phyloP scores from a whole-genome alignment of 2,113 vertebrate genomes.

The Trematocara nigrifrons region DNA sequence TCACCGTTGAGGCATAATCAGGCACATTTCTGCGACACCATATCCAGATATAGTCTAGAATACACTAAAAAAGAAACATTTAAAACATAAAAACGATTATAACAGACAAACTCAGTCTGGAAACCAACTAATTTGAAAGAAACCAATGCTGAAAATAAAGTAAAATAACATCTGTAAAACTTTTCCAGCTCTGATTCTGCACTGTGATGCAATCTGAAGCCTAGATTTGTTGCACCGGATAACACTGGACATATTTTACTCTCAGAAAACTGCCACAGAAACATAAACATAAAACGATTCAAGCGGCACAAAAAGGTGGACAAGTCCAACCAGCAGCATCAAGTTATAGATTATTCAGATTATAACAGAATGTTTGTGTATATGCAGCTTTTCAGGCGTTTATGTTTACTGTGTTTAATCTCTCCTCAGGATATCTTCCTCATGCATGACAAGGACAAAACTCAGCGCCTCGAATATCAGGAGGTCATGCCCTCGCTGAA shows the following conservation, averaged over 20 bases:
- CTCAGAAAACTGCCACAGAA: not conserved
- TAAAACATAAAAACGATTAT: not conserved
- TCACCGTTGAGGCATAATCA: not conserved
- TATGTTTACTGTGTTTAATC: not conserved
- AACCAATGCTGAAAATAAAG: not conserved
- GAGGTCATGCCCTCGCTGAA: slow-evolving; percentile 62
- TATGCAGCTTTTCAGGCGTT: not conserved
- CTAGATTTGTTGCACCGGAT: not conserved
- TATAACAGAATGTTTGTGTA: not conserved
- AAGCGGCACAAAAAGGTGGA: not conserved
- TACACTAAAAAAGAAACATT: not conserved
- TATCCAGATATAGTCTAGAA: not conserved
- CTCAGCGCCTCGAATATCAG: slow-evolving; percentile 50
- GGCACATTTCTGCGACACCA: not conserved
- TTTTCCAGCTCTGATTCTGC: not conserved
- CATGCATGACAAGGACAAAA: slow-evolving; percentile 62
- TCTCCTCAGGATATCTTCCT: slow-evolving; percentile 68
- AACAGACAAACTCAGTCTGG: not conserved
- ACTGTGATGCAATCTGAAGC: not conserved
- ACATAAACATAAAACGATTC: not conserved
- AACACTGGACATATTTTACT: not conserved
- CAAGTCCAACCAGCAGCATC: not conserved
- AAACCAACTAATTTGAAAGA: not conserved
- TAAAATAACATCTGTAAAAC: not conserved
- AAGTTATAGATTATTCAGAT: not conserved